A percentile compares a stretch with the other conserved stretches of the same genome.
Conservation (phyloP, 37 sponge, comb jelly and placozoan species). For the Lycopodina hypogea region DNA sequence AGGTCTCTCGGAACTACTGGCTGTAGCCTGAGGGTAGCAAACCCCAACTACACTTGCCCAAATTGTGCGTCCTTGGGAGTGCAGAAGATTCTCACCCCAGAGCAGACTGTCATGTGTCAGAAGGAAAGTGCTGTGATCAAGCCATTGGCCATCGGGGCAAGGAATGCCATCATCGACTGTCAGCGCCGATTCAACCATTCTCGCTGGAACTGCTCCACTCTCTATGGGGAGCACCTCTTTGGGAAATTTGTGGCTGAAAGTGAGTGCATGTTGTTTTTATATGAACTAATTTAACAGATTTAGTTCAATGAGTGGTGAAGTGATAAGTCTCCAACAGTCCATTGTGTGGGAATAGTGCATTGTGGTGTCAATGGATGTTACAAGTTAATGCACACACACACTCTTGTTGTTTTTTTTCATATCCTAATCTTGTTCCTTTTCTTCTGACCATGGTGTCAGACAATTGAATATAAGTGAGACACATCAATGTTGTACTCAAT, state of each 20-base stretch:
- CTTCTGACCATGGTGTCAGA: too few species aligned
- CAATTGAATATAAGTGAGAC: too few species aligned
- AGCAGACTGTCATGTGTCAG: neutral
- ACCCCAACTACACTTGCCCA: neutral
- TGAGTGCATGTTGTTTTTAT: constrained; percentile 10
- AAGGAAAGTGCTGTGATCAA: neutral
- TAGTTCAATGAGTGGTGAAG: too few species aligned
- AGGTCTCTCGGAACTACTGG: constrained; percentile 17
- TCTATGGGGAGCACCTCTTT: constrained; percentile 45
- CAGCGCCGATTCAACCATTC: constrained; percentile 27
- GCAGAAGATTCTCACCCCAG: neutral
- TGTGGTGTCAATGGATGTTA: too few species aligned
- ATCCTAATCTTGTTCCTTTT: too few species aligned
- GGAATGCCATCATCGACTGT: constrained; percentile 39
- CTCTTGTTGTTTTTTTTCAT: too few species aligned
- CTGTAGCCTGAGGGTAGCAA: neutral
- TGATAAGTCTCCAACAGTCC: too few species aligned
- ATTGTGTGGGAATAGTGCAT: too few species aligned
- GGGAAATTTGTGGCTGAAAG: constrained; percentile 34
- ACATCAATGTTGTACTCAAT: too few species aligned
- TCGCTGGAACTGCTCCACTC: constrained; percentile 64
- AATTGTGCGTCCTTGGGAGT: constrained; percentile 4
- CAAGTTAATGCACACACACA: too few species aligned
- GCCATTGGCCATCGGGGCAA: constrained; percentile 37
- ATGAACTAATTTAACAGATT: too few species aligned